Conservation (phyloP, 2,888 invertebrate species). For the Amiota mariae region DNA sequence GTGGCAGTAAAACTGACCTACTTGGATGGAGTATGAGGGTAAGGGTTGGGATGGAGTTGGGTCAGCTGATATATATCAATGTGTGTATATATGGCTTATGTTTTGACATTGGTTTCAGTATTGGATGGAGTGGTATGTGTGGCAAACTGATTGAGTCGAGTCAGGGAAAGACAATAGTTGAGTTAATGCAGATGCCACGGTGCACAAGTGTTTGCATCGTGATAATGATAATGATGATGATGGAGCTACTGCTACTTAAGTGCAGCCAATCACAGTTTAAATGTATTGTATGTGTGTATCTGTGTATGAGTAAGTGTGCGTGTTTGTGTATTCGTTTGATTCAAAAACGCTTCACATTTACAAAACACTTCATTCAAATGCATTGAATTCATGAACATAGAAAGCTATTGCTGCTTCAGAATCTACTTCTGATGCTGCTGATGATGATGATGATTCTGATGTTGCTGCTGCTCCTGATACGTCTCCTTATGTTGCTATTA, state of each 20-base stretch:
- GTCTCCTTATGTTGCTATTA: neutral
- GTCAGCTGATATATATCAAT: no score
- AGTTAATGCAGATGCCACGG: no score
- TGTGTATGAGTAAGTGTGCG: neutral
- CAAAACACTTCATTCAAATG: constrained; percentile 62
- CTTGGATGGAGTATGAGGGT: no score
- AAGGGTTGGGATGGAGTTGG: neutral
- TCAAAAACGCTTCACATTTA: constrained; percentile 61
- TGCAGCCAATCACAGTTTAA: constrained; percentile 12
- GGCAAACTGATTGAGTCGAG: no score
- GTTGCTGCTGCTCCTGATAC: no score
- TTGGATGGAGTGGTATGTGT: no score
- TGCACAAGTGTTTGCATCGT: no score
- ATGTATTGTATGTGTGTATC: no score
- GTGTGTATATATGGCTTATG: no score
- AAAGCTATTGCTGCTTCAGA: neutral
- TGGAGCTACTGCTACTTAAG: neutral
- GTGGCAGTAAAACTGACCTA: neutral
- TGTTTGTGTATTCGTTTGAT: neutral
- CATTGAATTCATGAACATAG: neutral
- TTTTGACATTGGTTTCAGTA: no score
- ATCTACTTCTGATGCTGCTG: neutral
- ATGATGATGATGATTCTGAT: no score
- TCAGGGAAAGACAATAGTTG: no score
- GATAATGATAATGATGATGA: neutral